Evolutionary conservation across 1,140 invertebrate genomes (phyloP).

Genomic region (Panagrolaimus sp.): DNA sequence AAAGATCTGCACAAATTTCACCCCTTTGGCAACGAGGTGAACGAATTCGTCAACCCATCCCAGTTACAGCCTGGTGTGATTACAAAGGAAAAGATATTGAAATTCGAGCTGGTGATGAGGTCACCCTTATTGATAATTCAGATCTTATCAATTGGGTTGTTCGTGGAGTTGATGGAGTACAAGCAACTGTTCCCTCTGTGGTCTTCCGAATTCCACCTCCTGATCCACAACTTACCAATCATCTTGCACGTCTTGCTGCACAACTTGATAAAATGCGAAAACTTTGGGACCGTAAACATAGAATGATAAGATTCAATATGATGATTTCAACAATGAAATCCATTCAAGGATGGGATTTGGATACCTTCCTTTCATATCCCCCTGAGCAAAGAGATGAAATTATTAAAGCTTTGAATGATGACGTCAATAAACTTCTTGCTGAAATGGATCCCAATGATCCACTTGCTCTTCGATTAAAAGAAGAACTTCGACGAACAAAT

Average conservation of each 20-base stretch:
- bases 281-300: conserved; percentile 89
- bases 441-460: conserved; percentile 89
- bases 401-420: conserved; percentile 85
- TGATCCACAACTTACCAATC: conserved; percentile 72
- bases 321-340: conserved; percentile 90
- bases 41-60: conserved; percentile 74
- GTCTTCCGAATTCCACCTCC: conserved; percentile 83
- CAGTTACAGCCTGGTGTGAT: conserved; percentile 81
- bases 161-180: conserved; percentile 69
- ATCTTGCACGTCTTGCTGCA: conserved; percentile 66
- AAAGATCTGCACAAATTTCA: conserved; percentile 75
- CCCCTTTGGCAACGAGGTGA: conserved; percentile 83
- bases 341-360: conserved; percentile 79
- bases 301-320: conserved; percentile 89
- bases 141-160: conserved; percentile 86
- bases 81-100: conserved; percentile 70
- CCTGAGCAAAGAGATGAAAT: conserved; percentile 89
- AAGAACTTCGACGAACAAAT: conserved; percentile 92
- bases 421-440: conserved; percentile 84
- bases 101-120: conserved; percentile 76
- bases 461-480: conserved; percentile 74
- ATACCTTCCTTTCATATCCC: conserved; percentile 80
- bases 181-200: conserved; percentile 78
- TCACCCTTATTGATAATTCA: conserved; percentile 83
- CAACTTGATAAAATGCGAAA: conserved; percentile 83